Evolutionary conservation across 2,113 vertebrate species (phyloP).

Genomic region (Opisthocomus hoazin): DNA sequence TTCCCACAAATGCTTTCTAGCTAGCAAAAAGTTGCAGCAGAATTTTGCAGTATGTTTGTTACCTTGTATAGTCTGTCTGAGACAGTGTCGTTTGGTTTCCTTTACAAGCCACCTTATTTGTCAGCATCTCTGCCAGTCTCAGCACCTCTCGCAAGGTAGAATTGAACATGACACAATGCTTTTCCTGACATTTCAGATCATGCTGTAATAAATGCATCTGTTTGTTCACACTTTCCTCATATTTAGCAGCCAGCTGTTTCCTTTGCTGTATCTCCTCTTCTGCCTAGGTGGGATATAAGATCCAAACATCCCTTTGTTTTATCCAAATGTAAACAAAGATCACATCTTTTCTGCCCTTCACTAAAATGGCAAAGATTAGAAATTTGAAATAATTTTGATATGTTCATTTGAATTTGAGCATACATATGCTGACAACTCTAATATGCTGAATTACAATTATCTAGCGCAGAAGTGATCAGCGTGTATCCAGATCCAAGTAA

Average conservation of each 20-base stretch:
- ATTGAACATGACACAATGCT: conserved; percentile 64
- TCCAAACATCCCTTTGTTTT: neutral
- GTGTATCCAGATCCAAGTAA: neutral
- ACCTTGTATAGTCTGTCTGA: neutral
- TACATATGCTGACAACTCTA: neutral
- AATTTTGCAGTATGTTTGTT: neutral
- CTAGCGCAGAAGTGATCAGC: neutral
- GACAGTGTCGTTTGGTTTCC: neutral
- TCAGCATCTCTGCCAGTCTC: conserved; percentile 33
- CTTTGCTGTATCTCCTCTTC: conserved; percentile 75
- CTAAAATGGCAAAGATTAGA: neutral
- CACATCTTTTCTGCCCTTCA: neutral
- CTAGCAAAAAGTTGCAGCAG: neutral
- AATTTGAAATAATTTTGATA: neutral
- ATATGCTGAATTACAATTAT: neutral
- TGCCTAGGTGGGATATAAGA: conserved; percentile 35
- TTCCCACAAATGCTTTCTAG: neutral
- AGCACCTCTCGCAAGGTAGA: conserved; percentile 16
- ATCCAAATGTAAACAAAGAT: neutral
- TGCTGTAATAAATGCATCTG: conserved; percentile 69
- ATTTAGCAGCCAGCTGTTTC: conserved; percentile 67
- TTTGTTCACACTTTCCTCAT: conserved; percentile 67
- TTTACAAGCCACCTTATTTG: neutral
- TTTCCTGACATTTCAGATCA: conserved; percentile 61
- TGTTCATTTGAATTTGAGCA: neutral